Percentiles rank a stretch among this genome's conserved stretches.
Conservation (phyloP, 2,113 vertebrate genomes). For the Perognathus longimembris region DNA sequence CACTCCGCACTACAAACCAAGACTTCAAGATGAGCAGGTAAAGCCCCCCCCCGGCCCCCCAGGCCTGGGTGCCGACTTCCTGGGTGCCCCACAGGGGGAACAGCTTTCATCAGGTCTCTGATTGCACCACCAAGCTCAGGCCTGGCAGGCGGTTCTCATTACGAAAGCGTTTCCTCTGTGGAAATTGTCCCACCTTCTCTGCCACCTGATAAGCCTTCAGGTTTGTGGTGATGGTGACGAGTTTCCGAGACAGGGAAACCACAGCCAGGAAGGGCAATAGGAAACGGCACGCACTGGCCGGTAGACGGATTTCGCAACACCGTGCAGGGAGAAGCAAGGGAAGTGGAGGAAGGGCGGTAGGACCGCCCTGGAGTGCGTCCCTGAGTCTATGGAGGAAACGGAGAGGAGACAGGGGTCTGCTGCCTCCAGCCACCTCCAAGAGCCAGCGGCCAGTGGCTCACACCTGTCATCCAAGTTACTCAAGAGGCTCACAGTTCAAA, state of each 20-base stretch:
- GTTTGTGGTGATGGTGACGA: background rate
- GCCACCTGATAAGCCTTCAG: background rate
- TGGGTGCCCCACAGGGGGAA: too few relatives aligned
- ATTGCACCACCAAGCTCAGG: background rate
- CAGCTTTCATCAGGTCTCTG: background rate
- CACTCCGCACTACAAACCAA: background rate
- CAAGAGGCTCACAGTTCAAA: too few relatives aligned
- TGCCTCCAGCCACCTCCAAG: background rate
- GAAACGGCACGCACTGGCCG: background rate
- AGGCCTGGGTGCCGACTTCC: background rate
- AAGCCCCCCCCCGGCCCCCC: background rate
- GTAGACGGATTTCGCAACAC: background rate
- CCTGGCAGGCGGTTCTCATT: background rate
- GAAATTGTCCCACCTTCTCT: slow-evolving; percentile 18
- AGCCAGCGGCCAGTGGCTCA: too few relatives aligned
- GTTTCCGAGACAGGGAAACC: background rate
- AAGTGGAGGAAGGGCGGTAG: background rate
- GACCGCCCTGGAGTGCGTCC: background rate
- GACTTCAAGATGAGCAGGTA: background rate
- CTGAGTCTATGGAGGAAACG: background rate
- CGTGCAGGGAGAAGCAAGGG: background rate
- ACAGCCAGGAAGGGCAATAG: background rate
- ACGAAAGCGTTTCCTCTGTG: background rate
- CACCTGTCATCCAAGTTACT: too few relatives aligned
- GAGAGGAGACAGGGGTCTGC: fast-evolving